phyloP scores from a whole-genome alignment of 2,113 vertebrate genomes.

The Aptenodytes forsteri region DNA sequence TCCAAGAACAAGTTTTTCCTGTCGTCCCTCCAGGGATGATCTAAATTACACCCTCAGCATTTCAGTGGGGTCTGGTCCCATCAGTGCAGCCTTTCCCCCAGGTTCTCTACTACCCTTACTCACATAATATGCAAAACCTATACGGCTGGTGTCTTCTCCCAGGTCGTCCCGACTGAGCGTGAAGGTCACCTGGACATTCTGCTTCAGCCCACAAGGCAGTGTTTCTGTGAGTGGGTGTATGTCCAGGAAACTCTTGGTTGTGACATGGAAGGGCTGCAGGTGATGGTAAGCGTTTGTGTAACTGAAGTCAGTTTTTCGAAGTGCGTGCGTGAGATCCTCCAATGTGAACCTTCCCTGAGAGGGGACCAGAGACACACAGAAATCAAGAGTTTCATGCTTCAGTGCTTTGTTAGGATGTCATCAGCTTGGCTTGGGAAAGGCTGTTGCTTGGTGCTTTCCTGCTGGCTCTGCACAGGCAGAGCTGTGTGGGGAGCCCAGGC shows the following conservation, averaged over 20 bases:
- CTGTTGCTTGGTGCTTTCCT: background rate
- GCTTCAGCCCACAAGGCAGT: constrained; percentile 45
- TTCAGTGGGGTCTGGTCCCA: background rate
- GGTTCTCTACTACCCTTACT: background rate
- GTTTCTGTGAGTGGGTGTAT: background rate
- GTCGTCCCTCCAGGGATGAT: background rate
- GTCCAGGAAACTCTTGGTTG: constrained; percentile 61
- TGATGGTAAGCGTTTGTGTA: constrained; percentile 26
- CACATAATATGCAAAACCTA: constrained; percentile 68
- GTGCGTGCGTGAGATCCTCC: background rate
- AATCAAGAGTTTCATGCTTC: background rate
- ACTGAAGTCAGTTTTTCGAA: background rate
- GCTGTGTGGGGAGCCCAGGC: background rate
- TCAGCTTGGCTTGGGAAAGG: background rate
- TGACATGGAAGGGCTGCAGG: constrained; percentile 57
- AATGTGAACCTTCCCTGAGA: constrained; percentile 58
- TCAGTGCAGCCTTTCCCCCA: background rate
- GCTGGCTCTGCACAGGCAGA: background rate
- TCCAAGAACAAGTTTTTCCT: background rate
- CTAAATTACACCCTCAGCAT: background rate
- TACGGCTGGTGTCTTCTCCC: constrained; percentile 33
- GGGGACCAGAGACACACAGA: background rate
- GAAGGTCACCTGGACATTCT: constrained; percentile 52
- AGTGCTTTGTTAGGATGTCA: background rate
- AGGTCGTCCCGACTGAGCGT: constrained; percentile 21